Evolutionary conservation across 1,140 invertebrate species (phyloP), one percentile per base, ranked within the genome.

Genomic region (Brachionus angularis): DNA sequence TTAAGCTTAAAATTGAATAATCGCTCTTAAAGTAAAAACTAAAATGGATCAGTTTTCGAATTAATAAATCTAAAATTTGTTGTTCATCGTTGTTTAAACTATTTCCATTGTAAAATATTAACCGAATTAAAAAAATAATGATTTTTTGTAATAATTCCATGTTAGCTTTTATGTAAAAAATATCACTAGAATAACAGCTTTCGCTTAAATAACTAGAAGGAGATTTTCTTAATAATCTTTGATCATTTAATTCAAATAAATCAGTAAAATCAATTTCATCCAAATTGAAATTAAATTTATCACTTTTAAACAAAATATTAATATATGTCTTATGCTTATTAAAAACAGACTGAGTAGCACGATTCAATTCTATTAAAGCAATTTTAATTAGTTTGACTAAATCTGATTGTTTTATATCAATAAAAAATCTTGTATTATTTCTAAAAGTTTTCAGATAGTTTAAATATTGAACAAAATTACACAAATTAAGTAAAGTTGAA

Each of bases 371-470:
- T n/a, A n/a, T n/a, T n/a, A n/a, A n/a, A n/a, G n/a, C n/a, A n/a
- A n/a, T n/a, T n/a, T n/a, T n/a, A n/a, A n/a, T n/a, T n/a, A n/a
- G n/a, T n/a, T n/a, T n/a, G n/a, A n/a, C 21, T 39, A 36, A 21
- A 29, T 39, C 5, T 39, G 21, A 10, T 42, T 58, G n/a, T 39
- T 25, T 34, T 55, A 33, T 16, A 7, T 21, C 29, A 55, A 18
- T n/a, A n/a, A n/a, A n/a, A n/a, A n/a, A n/a, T n/a, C n/a, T n/a
- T n/a, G n/a, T n/a, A n/a, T n/a, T n/a, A 2, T 23, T 33, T 21
- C 53, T 16, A 58, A 23, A 25, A 23, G 53, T 58, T 8, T 58
- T 14, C 16, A 58, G 27, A 58, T 58, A 58, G 31, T 39, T 58
- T 12, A 58, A 36, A 42, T 36, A 39, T 23, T 21, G 7, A 39